Conservation (phyloP, 2,797 vertebrate genomes). For the Tokudaia muenninki region DNA sequence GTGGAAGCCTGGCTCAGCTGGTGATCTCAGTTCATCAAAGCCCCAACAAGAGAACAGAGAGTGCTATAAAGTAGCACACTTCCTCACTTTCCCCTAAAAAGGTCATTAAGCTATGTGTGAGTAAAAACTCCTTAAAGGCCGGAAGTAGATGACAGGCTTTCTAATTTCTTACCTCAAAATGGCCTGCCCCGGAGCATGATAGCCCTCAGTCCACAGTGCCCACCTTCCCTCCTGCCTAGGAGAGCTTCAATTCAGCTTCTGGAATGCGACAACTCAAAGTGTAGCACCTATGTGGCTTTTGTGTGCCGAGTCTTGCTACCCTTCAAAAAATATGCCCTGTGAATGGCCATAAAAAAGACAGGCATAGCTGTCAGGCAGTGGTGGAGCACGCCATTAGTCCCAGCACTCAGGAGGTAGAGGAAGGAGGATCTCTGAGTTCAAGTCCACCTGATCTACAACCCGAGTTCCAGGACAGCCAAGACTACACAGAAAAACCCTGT, state of each 20-base stretch:
- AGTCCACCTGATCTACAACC: not conserved
- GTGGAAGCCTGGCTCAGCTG: slow-evolving; percentile 6
- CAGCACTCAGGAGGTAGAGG: not conserved
- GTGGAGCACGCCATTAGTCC: not conserved
- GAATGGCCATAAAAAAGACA: not conserved
- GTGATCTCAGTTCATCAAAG: slow-evolving; percentile 72
- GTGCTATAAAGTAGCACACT: slow-evolving; percentile 23
- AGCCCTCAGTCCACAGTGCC: rapidly evolving
- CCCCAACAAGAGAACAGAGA: slow-evolving; percentile 39
- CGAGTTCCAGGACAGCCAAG: not conserved
- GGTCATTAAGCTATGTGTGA: slow-evolving; percentile 31
- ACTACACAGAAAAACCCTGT: not conserved
- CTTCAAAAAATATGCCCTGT: not conserved
- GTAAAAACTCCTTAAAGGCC: not conserved
- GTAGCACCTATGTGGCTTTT: too few relatives aligned
- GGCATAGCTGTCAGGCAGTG: not conserved
- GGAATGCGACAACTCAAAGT: not conserved
- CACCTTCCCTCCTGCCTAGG: not conserved
- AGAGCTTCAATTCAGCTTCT: not conserved
- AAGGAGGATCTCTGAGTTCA: not conserved
- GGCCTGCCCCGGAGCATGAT: not conserved
- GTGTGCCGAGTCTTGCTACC: not conserved
- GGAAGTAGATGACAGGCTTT: not conserved
- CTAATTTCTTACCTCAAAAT: not conserved
- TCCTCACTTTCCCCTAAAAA: slow-evolving; percentile 38